Evolutionary conservation across 1,140 invertebrate species (phyloP).

Genomic region (Meloidogyne floridensis): DNA sequence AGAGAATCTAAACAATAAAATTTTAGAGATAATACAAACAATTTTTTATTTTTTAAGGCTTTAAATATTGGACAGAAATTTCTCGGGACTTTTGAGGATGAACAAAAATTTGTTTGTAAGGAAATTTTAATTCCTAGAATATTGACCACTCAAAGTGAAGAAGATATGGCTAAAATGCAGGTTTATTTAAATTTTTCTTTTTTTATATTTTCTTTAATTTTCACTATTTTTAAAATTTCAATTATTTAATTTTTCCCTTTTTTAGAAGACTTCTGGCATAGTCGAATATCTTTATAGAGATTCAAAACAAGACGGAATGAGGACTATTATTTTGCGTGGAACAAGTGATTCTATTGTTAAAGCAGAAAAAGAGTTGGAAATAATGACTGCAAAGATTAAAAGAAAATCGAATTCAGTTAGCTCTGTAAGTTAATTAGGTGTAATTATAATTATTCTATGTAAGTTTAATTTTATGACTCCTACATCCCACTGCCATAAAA

Average conservation of each 20-base stretch:
- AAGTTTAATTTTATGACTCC: no score
- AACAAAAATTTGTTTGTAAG: background rate
- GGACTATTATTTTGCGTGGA: background rate
- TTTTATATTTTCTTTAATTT: background rate
- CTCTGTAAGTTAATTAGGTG: background rate
- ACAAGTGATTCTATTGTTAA: background rate
- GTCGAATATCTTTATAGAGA: conserved; percentile 4
- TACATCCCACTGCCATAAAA: no score
- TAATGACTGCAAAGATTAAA: background rate
- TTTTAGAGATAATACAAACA: no score
- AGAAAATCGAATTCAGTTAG: background rate
- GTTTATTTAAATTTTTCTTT: background rate
- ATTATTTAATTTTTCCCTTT: background rate
- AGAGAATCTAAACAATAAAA: no score
- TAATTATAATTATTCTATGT: no score
- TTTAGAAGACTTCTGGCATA: background rate
- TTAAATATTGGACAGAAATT: conserved; percentile 3
- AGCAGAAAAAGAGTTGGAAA: background rate
- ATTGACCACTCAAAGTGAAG: conserved; percentile 9
- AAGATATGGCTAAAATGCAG: conserved; percentile 19
- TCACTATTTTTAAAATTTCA: no score
- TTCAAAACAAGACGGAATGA: conserved; percentile 1
- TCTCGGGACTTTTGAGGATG: background rate
- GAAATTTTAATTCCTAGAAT: conserved; percentile 7
- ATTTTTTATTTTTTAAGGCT: background rate